Evolutionary conservation across 2,888 invertebrate genomes (phyloP), one percentile per base, ranked within the genome.

Genomic region (Pterostichus niger): DNA sequence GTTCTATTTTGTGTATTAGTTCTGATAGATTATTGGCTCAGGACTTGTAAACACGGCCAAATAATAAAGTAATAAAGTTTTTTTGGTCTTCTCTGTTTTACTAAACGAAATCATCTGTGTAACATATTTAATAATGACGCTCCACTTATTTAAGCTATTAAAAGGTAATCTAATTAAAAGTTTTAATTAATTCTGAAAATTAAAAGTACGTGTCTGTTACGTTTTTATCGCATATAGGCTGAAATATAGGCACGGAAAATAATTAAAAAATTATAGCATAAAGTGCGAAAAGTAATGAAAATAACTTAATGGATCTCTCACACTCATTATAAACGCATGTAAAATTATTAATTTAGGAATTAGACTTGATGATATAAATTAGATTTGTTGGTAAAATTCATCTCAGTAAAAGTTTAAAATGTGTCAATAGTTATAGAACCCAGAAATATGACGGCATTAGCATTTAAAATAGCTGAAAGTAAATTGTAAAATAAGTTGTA

Each of bases 151-250:
- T 40, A 35, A 64, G 64, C 64, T 13, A 64, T 13, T 64, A 71
- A 64, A 56, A 71, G 24, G 68, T 71, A 44, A 44, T 71, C 44
- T 44, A 71, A 71, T 71, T 71, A 71, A 71, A 71, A 71, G 24
- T 71, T 71, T 71, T 71, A 71, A 71, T 71, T 71, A 71, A 71
- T 71, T 71, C 17, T 40, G 68, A 17, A 64, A 64, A 64, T 64
- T 64, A 64, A 33, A 64, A 44, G 46, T 71, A 71, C 68, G 44
- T 71, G 40, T 46, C 64, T 40, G 40, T 33, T 52, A 44, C 13
- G 44, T 40, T 71, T 71, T 35, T 71, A 6, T 15, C 44, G 44
- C 17, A 17, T 71, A 56, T 56, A 17, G 6, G 6, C 17, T 17
- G 17, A 11, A 71, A 44, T 40, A 11, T 10, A 59, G 3, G 31